phyloP scores from a whole-genome alignment of 2,797 vertebrate genomes.

The Nannoperca australis region DNA sequence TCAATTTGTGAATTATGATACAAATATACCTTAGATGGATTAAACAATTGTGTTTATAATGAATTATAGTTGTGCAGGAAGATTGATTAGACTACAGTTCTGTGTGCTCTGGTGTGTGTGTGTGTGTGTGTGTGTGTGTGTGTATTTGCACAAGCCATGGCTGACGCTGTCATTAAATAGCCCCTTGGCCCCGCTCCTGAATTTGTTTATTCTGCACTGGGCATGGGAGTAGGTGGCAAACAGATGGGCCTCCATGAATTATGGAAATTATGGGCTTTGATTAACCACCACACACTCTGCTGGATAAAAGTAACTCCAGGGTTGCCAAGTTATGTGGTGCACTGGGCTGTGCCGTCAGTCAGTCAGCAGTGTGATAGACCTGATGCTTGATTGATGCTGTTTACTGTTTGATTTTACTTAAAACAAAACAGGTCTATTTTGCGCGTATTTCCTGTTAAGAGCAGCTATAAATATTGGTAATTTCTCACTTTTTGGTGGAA shows the following conservation, averaged over 20 bases:
- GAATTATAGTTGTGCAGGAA: constrained; percentile 62
- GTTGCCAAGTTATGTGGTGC: constrained; percentile 78
- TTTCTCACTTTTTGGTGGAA: neutral
- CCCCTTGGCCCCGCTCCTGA: constrained; percentile 80
- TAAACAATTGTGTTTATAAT: constrained; percentile 68
- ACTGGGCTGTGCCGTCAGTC: constrained; percentile 73
- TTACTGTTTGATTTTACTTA: constrained; percentile 23
- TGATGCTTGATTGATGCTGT: constrained; percentile 64
- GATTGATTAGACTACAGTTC: constrained; percentile 57
- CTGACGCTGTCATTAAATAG: constrained; percentile 82
- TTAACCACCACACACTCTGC: constrained; percentile 82
- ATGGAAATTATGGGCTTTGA: constrained; percentile 86
- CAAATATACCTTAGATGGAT: constrained; percentile 69
- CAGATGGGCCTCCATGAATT: constrained; percentile 88
- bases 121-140: constrained; percentile 38
- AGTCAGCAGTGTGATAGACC: constrained; percentile 63
- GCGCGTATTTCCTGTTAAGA: constrained; percentile 7
- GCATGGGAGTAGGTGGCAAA: constrained; percentile 82
- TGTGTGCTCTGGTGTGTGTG: constrained; percentile 8
- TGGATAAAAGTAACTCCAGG: constrained; percentile 79
- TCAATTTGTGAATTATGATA: constrained; percentile 66
- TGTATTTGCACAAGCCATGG: constrained; percentile 56
- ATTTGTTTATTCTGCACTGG: constrained; percentile 83
- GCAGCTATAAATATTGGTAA: neutral
- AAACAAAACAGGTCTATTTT: constrained; percentile 13